These are phyloP conservation scores for Channallabes apus DNA, from an alignment of 2,797 vertebrate species.

Conservation along the genomic window DNA sequence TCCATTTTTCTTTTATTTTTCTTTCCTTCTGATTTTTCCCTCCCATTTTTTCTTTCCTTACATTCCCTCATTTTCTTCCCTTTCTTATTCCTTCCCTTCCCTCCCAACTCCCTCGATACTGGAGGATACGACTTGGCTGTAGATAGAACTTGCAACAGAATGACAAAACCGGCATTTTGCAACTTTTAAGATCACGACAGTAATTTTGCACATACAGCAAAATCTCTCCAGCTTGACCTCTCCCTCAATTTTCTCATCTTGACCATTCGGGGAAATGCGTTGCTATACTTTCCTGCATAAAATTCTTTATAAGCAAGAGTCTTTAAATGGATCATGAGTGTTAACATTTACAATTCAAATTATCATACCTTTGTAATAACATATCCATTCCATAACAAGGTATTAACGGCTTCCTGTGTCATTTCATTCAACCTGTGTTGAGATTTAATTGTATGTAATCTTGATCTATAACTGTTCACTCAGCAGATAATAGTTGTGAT, in stretches of 20 bases:
- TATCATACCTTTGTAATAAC: not conserved
- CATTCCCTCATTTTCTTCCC: not conserved
- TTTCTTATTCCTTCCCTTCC: no score
- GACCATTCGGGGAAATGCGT: not conserved
- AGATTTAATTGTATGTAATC: no score
- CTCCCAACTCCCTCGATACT: not conserved
- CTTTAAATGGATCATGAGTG: not conserved
- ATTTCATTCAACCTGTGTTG: not conserved
- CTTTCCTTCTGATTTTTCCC: not conserved
- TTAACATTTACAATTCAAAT: no score
- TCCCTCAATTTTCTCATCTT: not conserved
- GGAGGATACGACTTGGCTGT: not conserved
- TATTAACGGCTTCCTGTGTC: not conserved
- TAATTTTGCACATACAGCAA: not conserved
- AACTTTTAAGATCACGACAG: not conserved
- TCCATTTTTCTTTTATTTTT: no score
- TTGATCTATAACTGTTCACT: not conserved
- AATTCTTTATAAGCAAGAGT: not conserved
- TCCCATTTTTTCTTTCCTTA: no score
- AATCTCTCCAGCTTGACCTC: constrained; percentile 5
- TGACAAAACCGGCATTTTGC: constrained; percentile 4
- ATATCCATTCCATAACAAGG: not conserved
- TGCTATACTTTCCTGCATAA: not conserved
- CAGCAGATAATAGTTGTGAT: not conserved
- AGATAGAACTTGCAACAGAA: not conserved